Conservation (phyloP, 2,797 vertebrate species). For the Acanthis flammea region DNA sequence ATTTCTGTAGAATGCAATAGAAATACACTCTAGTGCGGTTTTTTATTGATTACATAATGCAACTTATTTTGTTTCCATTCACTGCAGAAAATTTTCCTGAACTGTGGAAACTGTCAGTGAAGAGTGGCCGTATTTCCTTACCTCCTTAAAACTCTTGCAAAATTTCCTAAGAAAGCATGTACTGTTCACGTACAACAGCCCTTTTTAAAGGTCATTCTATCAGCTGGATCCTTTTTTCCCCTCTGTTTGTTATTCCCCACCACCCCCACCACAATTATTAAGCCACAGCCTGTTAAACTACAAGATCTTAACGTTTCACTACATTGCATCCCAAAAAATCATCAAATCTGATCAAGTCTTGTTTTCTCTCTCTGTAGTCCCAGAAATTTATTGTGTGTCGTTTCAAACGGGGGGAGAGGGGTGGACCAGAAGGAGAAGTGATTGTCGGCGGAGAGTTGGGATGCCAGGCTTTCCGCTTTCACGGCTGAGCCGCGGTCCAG, state of each 20-base stretch:
- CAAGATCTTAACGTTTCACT: neutral
- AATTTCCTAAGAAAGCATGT: neutral
- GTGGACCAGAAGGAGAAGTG: neutral
- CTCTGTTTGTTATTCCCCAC: fast-evolving
- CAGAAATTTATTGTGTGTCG: neutral
- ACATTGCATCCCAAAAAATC: neutral
- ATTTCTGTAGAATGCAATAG: neutral
- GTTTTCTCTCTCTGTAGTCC: neutral
- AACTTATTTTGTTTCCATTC: neutral
- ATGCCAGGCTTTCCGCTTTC: neutral
- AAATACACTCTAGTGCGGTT: neutral
- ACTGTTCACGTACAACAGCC: neutral
- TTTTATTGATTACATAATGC: neutral
- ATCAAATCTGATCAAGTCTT: neutral
- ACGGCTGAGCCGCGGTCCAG: neutral
- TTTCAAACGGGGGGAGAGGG: fast-evolving
- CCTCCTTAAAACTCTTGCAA: neutral
- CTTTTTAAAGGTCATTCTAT: neutral
- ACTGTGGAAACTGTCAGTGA: neutral
- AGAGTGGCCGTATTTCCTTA: neutral
- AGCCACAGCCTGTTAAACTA: neutral
- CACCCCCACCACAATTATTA: neutral
- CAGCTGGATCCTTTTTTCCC: neutral
- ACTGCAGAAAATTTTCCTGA: neutral
- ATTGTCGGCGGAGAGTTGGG: neutral